Conservation (phyloP, 1,140 invertebrate species). For the Aricia agestis region DNA sequence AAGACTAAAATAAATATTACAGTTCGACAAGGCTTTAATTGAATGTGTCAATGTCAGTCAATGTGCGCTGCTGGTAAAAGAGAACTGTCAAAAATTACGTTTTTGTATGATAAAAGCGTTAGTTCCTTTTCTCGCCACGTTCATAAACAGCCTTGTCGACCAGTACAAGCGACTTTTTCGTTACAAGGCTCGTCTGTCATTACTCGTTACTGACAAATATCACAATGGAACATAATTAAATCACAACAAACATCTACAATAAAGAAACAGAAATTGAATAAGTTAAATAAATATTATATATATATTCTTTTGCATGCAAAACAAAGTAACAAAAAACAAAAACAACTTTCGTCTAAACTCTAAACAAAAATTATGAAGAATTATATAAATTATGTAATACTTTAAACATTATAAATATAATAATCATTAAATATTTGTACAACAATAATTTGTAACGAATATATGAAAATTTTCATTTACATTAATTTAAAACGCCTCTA, state of each 20-base stretch:
- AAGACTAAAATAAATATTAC: slow-evolving; percentile 17
- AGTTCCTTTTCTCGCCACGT: too few relatives aligned
- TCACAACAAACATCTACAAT: slow-evolving; percentile 42
- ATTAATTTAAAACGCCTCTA: not conserved
- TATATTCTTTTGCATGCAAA: not conserved
- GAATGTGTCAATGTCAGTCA: too few relatives aligned
- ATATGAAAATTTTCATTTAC: not conserved
- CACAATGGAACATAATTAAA: slow-evolving; percentile 34
- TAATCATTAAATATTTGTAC: slow-evolving; percentile 20
- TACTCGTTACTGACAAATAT: slow-evolving; percentile 11
- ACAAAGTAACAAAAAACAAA: slow-evolving; percentile 20
- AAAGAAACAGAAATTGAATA: slow-evolving; percentile 37
- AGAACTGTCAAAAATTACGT: too few relatives aligned
- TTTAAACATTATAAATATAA: not conserved
- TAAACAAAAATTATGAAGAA: slow-evolving; percentile 23
- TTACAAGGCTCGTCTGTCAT: not conserved
- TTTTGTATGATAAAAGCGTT: too few relatives aligned
- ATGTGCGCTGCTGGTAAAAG: too few relatives aligned
- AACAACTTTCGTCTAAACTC: slow-evolving; percentile 11
- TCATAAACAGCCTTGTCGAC: too few relatives aligned
- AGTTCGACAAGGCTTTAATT: too few relatives aligned
- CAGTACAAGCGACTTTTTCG: not conserved
- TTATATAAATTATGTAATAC: slow-evolving; percentile 24
- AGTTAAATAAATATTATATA: slow-evolving; percentile 26
- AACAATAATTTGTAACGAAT: not conserved